Evolutionary conservation across 2,888 invertebrate species (phyloP).

Genomic region (Hecatera dysodea): DNA sequence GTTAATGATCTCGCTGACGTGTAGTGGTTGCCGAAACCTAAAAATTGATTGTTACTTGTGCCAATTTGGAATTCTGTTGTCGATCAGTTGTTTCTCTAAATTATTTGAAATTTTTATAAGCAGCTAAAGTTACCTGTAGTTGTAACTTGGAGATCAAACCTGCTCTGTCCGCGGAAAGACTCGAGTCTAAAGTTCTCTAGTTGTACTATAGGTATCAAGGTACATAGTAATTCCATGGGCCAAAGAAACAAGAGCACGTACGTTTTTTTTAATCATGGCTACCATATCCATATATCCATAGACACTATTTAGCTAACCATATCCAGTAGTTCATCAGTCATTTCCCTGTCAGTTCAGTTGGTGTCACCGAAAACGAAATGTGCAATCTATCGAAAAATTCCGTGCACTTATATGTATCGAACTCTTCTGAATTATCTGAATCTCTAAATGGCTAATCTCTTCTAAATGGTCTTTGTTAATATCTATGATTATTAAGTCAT

Average conservation of each 20-base stretch:
- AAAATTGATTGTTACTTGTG: too few species aligned
- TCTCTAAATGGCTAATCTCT: too few species aligned
- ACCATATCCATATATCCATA: neutral
- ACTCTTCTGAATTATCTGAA: neutral
- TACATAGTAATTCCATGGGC: conserved; percentile 1
- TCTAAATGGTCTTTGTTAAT: conserved; percentile 11
- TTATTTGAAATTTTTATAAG: too few species aligned
- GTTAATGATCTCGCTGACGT: too few species aligned
- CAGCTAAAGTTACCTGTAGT: too few species aligned
- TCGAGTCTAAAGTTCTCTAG: neutral
- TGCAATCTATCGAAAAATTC: neutral
- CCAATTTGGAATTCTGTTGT: too few species aligned
- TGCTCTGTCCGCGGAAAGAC: too few species aligned
- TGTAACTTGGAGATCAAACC: too few species aligned
- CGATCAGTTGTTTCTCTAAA: too few species aligned
- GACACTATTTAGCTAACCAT: too few species aligned
- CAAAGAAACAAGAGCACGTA: neutral
- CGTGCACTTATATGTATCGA: neutral
- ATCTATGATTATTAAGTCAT: conserved; percentile 25
- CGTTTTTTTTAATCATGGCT: neutral
- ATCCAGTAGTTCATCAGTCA: neutral
- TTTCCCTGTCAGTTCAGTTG: neutral
- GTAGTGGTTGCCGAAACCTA: too few species aligned
- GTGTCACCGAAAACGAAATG: neutral
- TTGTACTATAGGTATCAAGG: neutral